Evolutionary conservation across 2,797 vertebrate genomes (phyloP), one percentile per base, ranked within the genome.

Genomic region (Molossus molossus): DNA sequence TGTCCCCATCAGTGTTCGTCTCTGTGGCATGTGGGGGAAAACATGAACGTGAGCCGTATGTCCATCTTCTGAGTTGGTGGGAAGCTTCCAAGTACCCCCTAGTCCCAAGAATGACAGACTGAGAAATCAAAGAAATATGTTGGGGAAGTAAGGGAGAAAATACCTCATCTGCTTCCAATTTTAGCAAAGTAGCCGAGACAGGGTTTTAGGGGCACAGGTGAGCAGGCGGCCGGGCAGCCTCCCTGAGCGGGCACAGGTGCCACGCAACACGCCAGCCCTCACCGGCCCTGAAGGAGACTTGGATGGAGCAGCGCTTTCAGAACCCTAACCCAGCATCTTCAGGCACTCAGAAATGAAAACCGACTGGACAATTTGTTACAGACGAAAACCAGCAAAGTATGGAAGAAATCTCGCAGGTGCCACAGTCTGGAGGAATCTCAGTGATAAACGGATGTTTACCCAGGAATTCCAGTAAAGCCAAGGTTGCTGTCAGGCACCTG

Each of bases 121-220:
- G 64, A 92, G 91, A 94, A 87, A 79, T 64, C 50, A 60, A 87
- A 82, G 64, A 70, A 60, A 85, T 90, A 57, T 70, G 37, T 1
- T 50, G 85, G 76, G 40, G 40, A 55, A 48, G n/a, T 73, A 40
- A 73, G 69, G 45, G 8, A 65, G 37, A 85, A 57, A 65, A 88
- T 14, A 73, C 6, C 48, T 92, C 23, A 12, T 77, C 4, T 81
- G 72, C 12, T 86, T 82, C 45, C 15, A 93, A 80, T 27, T 53
- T 45, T 50, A 87, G 20, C 48, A 60, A 80, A 82, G 33, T 23
- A 40, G 21, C 53, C 91, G 67, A 75, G 73, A 53, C 8, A 79
- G 25, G 40, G 29, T 65, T 76, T 65, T 72, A 76, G 79, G 57
- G 27, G 45, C 65, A n/a, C 64, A 45, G 21, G 17, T 0, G 3